Conservation (phyloP, 2,113 vertebrate species). For the Clarias gariepinus region DNA sequence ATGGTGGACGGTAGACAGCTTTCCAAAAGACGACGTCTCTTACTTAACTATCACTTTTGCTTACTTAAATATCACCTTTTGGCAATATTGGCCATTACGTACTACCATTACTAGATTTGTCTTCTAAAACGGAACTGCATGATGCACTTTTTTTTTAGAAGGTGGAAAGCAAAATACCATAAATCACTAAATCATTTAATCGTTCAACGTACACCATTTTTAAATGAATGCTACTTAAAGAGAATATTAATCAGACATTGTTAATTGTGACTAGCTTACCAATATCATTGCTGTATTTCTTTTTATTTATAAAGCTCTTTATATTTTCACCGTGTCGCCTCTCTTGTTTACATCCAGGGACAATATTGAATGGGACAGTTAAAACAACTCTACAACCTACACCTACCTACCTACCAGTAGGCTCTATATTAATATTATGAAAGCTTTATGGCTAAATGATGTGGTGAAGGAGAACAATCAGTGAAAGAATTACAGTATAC, state of each 20-base stretch:
- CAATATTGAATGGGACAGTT: background rate
- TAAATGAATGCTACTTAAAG: background rate
- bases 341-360: background rate
- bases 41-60: background rate
- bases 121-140: conserved; percentile 10
- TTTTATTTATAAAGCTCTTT: conserved; percentile 12
- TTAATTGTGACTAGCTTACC: background rate
- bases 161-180: background rate
- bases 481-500: background rate
- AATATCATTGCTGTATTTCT: background rate
- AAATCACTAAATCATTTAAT: conserved; percentile 1
- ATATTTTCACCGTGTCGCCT: conserved; percentile 5
- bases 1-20: background rate
- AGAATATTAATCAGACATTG: background rate
- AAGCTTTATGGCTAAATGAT: background rate
- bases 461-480: background rate
- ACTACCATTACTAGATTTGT: background rate
- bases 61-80: background rate
- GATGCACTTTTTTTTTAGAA: background rate
- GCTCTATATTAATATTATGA: background rate
- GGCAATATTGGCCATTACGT: background rate
- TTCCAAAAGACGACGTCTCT: background rate
- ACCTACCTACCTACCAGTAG: no score
- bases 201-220: background rate
- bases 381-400: background rate